A percentile compares a stretch with the other conserved stretches of the same genome.
phyloP scores from a whole-genome alignment of 1,140 invertebrate genomes.

The Thalassaphorura encarpata region DNA sequence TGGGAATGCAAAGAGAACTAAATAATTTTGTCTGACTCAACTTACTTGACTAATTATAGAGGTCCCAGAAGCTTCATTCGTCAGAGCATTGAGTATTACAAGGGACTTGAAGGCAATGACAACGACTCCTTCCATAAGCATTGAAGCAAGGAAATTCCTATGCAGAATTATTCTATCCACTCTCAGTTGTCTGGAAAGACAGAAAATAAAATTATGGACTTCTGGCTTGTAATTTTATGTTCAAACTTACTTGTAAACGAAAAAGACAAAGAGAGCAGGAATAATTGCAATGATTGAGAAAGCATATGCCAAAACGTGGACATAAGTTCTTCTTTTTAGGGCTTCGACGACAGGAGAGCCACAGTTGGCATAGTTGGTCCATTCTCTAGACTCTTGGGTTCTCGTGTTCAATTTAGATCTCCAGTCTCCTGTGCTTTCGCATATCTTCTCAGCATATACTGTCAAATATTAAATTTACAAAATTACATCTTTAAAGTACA shows the following conservation, averaged over 20 bases:
- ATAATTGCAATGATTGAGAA: constrained; percentile 39
- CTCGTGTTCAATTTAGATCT: constrained; percentile 18
- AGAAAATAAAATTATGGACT: no score
- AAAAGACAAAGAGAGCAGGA: constrained; percentile 41
- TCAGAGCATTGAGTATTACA: constrained; percentile 38
- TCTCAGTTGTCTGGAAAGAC: constrained; percentile 38
- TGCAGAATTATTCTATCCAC: constrained; percentile 45
- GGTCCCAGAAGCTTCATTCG: constrained; percentile 9
- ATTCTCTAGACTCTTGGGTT: constrained; percentile 33
- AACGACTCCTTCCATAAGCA: constrained; percentile 41
- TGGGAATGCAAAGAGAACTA: no score
- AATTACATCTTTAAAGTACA: not conserved
- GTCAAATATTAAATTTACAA: not conserved
- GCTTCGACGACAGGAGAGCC: constrained; percentile 30
- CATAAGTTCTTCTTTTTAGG: constrained; percentile 32
- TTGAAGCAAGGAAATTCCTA: constrained; percentile 45
- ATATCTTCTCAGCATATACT: constrained; percentile 37
- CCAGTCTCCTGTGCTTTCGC: constrained; percentile 36
- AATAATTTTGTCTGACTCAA: no score
- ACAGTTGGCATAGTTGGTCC: constrained; percentile 40
- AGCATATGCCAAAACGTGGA: constrained; percentile 37
- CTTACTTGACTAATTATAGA: constrained; percentile 14
- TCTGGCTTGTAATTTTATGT: not conserved
- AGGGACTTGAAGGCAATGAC: constrained; percentile 40
- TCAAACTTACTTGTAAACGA: constrained; percentile 38